Base-by-base conservation (phyloP, 2,888 invertebrate species). In the Stenichneumon culpator region DNA sequence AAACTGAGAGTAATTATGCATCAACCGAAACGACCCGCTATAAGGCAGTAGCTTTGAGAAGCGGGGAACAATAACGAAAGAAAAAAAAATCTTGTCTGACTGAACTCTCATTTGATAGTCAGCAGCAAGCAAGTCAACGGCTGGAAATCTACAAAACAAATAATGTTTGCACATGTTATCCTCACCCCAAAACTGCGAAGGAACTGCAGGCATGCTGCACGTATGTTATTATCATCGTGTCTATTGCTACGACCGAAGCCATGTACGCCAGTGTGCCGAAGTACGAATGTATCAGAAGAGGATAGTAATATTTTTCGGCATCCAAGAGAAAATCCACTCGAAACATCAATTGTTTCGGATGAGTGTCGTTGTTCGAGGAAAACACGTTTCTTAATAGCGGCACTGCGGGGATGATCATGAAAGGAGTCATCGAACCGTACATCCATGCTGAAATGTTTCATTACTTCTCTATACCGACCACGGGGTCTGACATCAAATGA, bases 291-390 rank as follows among this genome's bases (percentile, higher is more conserved):
- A 88, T 79, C 14, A 90, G 54, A 3, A 88, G 60, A 5, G 86
- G 87, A 82, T 84, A 88, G 60, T 89, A 88, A 47, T 89, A 88
- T 14, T 86, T 87, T 19, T 90, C 86, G 19, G 82, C 81, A 63
- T 89, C 87, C 19, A 89, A 6, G 3, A 89, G 86, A 75, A 87
- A 90, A 65, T 90, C 89, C 0, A 88, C 88, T 2, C 88, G 89
- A 54, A 88, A 89, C 83, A 88, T 86, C 63, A 89, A 36, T 80
- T 81, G 69, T 67, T 85, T 86, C 9, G 74, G 54, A 39, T 77
- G 77, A 50, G 87, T 87, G 47, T 69, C 85, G 50, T 88, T 88
- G 60, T 78, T 75, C 36, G 83, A 78, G 39, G 60, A 63, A 22
- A 87, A 73, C 28, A 83, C 9, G 36, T 87, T 79, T 39, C 86